These are phyloP conservation scores for Oceanodroma leucorhoa DNA, from an alignment of 2,797 vertebrate genomes.

Conservation along the genomic window DNA sequence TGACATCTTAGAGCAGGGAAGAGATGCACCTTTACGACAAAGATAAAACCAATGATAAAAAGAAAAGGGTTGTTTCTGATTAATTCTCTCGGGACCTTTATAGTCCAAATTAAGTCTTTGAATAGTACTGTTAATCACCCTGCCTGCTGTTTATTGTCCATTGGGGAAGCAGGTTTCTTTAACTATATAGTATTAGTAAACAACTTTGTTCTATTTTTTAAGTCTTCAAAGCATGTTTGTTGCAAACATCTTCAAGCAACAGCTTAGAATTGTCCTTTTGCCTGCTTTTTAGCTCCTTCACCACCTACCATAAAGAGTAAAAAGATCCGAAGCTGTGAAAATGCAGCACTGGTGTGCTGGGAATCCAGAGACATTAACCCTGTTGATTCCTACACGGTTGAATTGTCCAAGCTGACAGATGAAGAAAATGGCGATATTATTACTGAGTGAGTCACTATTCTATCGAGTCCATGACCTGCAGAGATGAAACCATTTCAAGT, in stretches of 20 bases:
- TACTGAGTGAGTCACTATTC: constrained; percentile 83
- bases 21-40: not conserved
- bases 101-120: not conserved
- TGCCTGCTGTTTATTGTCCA: not conserved
- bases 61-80: not conserved
- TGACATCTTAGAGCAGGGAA: not conserved
- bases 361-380: constrained; percentile 90
- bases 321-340: constrained; percentile 84
- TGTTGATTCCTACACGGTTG: constrained; percentile 92
- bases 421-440: constrained; percentile 58
- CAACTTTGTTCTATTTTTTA: not conserved
- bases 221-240: not conserved
- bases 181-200: not conserved
- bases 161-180: not conserved
- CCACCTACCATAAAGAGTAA: constrained; percentile 85
- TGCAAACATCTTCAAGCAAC: not conserved
- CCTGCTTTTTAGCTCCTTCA: constrained; percentile 81
- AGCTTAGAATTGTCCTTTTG: not conserved
- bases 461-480: not conserved
- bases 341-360: constrained; percentile 89
- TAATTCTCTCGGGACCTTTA: not conserved
- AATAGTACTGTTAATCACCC: not conserved
- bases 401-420: constrained; percentile 78
- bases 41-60: not conserved
- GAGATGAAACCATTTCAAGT: not conserved